Percentiles rank a stretch among this genome's conserved stretches.
Evolutionary conservation across 2,888 invertebrate species (phyloP).

Genomic region (Clitarchus hookeri): DNA sequence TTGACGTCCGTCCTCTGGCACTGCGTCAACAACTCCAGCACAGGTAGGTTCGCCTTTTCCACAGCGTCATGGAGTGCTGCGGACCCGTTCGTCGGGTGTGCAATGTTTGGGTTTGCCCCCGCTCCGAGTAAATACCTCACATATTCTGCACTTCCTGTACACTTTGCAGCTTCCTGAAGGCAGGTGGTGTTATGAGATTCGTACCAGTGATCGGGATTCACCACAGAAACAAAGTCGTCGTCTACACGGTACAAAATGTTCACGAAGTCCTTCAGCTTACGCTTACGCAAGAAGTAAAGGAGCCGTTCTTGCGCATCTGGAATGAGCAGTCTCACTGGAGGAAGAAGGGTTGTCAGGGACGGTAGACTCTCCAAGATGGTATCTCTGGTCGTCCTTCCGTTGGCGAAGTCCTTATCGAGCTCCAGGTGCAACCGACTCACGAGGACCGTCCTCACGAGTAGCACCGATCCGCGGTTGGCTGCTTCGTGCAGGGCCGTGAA

Average conservation of each 20-base stretch:
- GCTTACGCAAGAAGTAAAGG: conserved; percentile 26
- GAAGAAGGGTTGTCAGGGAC: conserved; percentile 18
- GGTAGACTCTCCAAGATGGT: conserved; percentile 26
- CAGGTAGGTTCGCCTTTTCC: conserved; percentile 10
- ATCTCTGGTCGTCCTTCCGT: conserved; percentile 26
- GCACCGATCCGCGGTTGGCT: background rate
- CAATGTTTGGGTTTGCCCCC: conserved; percentile 32
- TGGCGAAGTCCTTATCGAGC: conserved; percentile 19
- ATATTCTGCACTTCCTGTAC: conserved; percentile 59
- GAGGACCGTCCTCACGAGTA: conserved; percentile 17
- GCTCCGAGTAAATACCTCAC: conserved; percentile 48
- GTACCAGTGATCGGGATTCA: conserved; percentile 62
- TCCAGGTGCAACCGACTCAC: conserved; percentile 16
- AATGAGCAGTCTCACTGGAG: background rate
- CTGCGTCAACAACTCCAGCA: conserved; percentile 3
- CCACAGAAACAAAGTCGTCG: conserved; percentile 19
- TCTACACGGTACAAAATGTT: conserved; percentile 27
- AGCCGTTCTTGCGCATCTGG: background rate
- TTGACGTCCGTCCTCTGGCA: conserved; percentile 23
- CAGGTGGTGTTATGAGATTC: conserved; percentile 64
- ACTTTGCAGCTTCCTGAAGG: conserved; percentile 62
- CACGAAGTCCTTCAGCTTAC: conserved; percentile 24
- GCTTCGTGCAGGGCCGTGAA: conserved; percentile 53
- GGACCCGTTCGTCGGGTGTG: conserved; percentile 1
- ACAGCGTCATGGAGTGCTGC: conserved; percentile 26